phyloP scores from a whole-genome alignment of 2,888 invertebrate genomes.

The Cryptocephalus moraei region DNA sequence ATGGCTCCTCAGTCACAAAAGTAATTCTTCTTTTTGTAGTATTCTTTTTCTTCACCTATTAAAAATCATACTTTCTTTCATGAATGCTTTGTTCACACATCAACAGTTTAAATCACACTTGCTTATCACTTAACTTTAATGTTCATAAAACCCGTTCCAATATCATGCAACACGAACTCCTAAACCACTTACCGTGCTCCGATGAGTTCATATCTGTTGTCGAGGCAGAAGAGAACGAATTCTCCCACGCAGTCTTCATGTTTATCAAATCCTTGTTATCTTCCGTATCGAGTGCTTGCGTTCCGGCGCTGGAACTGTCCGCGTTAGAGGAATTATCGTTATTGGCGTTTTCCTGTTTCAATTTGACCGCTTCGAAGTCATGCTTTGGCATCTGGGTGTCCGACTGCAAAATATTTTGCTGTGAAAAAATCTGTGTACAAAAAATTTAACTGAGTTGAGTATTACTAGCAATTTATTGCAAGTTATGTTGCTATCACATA shows the following conservation, averaged over 20 bases:
- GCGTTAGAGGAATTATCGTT: not conserved
- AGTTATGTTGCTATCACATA: too few relatives aligned
- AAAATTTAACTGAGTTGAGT: too few relatives aligned
- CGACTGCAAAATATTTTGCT: too few relatives aligned
- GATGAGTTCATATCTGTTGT: constrained; percentile 14
- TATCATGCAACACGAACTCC: constrained; percentile 2
- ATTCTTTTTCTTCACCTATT: too few relatives aligned
- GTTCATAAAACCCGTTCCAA: constrained; percentile 3
- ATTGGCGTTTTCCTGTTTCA: constrained; percentile 8
- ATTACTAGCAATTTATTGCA: too few relatives aligned
- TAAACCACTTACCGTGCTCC: constrained; percentile 19
- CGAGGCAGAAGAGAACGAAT: constrained; percentile 11
- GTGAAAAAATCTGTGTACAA: too few relatives aligned
- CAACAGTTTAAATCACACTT: too few relatives aligned
- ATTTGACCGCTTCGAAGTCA: constrained; percentile 14
- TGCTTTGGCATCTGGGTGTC: constrained; percentile 5
- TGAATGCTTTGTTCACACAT: too few relatives aligned
- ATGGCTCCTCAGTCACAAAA: too few relatives aligned
- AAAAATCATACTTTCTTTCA: too few relatives aligned
- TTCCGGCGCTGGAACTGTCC: too few relatives aligned
- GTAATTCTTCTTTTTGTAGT: too few relatives aligned
- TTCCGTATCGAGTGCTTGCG: constrained; percentile 11
- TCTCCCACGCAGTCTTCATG: constrained; percentile 16
- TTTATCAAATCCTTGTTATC: constrained; percentile 16
- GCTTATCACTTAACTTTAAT: not conserved